Base-by-base conservation (phyloP, 2,888 invertebrate genomes). In the Caenorhabditis japonica region DNA sequence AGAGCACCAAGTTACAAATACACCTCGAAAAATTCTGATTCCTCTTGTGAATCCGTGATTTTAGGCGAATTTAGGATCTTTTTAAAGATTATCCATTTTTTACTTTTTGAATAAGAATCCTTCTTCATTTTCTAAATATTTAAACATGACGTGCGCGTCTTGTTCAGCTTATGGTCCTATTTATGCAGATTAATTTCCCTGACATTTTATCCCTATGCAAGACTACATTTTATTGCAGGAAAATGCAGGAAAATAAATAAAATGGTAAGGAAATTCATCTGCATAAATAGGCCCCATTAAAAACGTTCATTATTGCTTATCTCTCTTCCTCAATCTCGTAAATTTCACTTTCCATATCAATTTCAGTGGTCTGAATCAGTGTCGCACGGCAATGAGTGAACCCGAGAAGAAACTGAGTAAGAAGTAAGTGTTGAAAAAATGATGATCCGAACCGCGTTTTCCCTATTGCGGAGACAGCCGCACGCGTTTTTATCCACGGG, bases 401-500 rank as follows among this genome's bases (percentile, higher is more conserved):
- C 53, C 56, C 25, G 73, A 46, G 47, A 38, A 55, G 21, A 68
- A 60, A 58, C 53, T 73, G 55, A 73, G 73, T 68, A 73, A 73
- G 68, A 73, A 68, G 73, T 73, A 68, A 73, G 73, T 73, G n/a
- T n/a, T n/a, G 51, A 38, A n/a, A 61, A 61, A 64, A 60, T 13
- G 56, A 68, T 56, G 61, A 39, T 51, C 51, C 70, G 70, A 21
- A 33, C 59, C 44, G 53, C 70, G 27, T 38, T 62, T 25, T 21
- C 43, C 21, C 33, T 51, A 4, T 62, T 62, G 44, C 27, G 43
- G 44, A 58, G 39, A 43, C 47, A 51, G 12, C 51, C 53, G 36
- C 30, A 36, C 7, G 19, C 36, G 8, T 30, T 51, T 15, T 19
- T 43, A 17, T 58, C 53, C 27, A 59, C n/a, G n/a, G n/a, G n/a